phyloP scores from a whole-genome alignment of 2,888 invertebrate genomes.

The Xylota sylvarum region DNA sequence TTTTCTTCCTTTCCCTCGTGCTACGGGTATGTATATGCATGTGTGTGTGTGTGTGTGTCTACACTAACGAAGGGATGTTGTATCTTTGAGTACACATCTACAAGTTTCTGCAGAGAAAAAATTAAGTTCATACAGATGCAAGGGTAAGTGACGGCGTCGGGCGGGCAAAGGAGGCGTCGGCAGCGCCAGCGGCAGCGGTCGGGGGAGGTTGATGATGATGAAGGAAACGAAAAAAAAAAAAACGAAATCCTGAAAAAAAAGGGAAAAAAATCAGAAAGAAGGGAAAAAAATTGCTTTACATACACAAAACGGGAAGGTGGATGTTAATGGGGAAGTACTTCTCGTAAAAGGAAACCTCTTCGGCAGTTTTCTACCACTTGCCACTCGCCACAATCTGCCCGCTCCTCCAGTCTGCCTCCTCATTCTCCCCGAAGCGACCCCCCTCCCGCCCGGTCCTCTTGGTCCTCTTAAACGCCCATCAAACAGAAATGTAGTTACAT shows the following conservation, averaged over 20 bases:
- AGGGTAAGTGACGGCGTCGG: conserved; percentile 65
- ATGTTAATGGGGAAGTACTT: conserved; percentile 77
- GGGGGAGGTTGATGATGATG: conserved; percentile 68
- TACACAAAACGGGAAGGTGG: conserved; percentile 75
- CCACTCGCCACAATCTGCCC: conserved; percentile 72
- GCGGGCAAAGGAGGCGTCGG: conserved; percentile 15
- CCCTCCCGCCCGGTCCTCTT: conserved; percentile 9
- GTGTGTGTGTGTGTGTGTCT: conserved; percentile 57
- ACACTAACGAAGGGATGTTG: conserved; percentile 76
- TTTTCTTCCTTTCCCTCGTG: conserved; percentile 36
- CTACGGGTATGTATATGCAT: too few relatives aligned
- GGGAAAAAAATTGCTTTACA: conserved; percentile 76
- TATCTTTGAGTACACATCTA: conserved; percentile 77
- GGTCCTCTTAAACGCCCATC: conserved; percentile 73
- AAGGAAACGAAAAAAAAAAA: conserved; percentile 64
- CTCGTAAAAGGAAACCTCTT: conserved; percentile 77
- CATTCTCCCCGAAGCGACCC: conserved; percentile 22
- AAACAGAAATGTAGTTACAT: conserved; percentile 77
- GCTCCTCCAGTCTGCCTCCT: conserved; percentile 20
- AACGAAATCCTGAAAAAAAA: conserved; percentile 34
- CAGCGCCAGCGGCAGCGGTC: conserved; percentile 11
- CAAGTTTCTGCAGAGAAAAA: conserved; percentile 75
- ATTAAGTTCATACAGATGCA: conserved; percentile 76
- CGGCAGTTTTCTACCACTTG: conserved; percentile 74
- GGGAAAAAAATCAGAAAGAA: conserved; percentile 68